Evolutionary conservation across 2,888 invertebrate genomes (phyloP).

Genomic region (Eulithis prunata): DNA sequence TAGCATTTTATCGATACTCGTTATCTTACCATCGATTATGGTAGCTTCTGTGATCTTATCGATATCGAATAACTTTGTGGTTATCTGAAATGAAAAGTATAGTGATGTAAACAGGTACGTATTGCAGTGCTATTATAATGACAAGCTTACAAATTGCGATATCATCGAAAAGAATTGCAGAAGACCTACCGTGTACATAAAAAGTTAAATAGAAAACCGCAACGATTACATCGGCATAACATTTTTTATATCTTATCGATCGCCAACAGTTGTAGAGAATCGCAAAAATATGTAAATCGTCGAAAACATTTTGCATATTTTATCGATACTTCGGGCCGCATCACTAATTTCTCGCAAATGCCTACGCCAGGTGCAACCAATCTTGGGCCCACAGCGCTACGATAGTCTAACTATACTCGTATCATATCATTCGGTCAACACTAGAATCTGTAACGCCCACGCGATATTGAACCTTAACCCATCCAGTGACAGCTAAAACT

Average conservation of each 20-base stretch:
- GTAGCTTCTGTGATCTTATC: no score
- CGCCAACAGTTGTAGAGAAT: constrained; percentile 38
- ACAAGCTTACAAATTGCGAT: constrained; percentile 10
- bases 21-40: background rate
- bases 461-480: background rate
- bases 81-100: no score
- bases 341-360: constrained; percentile 52
- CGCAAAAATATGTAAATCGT: constrained; percentile 40
- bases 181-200: constrained; percentile 11
- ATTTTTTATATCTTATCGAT: constrained; percentile 36
- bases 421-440: background rate
- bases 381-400: constrained; percentile 38
- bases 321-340: constrained; percentile 40
- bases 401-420: constrained; percentile 8
- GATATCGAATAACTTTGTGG: no score
- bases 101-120: no score
- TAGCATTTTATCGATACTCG: constrained; percentile 15
- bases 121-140: background rate
- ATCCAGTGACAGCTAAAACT: background rate
- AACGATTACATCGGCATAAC: constrained; percentile 25
- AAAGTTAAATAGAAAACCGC: constrained; percentile 23
- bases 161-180: background rate
- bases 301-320: constrained; percentile 43
- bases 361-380: constrained; percentile 65
- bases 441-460: background rate